These are phyloP conservation scores for Dryas iulia DNA, from an alignment of 1,140 invertebrate genomes.

Conservation along the genomic window DNA sequence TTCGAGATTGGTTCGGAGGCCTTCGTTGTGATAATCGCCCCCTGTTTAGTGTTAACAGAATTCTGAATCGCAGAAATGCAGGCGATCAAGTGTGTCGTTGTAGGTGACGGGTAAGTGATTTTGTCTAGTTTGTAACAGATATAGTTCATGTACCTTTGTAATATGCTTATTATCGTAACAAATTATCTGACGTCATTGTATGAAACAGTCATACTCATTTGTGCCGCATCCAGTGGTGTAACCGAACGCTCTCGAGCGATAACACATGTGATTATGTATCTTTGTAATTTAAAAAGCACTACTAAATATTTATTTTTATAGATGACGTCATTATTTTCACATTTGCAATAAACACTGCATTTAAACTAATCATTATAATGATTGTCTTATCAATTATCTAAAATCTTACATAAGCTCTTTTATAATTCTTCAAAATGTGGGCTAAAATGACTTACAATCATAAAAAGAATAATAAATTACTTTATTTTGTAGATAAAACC, in stretches of 20 bases:
- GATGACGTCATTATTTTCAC: neutral
- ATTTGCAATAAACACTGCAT: neutral
- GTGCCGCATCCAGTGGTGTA: constrained; percentile 39
- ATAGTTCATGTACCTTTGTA: constrained; percentile 24
- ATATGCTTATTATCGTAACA: constrained; percentile 40
- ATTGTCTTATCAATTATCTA: constrained; percentile 14
- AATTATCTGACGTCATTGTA: constrained; percentile 66
- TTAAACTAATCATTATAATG: neutral
- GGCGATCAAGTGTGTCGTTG: constrained; percentile 97
- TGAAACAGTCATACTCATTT: constrained; percentile 34
- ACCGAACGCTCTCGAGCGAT: constrained; percentile 26
- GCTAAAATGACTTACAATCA: neutral
- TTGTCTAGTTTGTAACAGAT: constrained; percentile 9
- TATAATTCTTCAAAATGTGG: constrained; percentile 1
- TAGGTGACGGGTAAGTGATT: constrained; percentile 92
- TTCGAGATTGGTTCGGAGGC: constrained; percentile 51
- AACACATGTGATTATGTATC: constrained; percentile 33
- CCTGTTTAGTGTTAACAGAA: constrained; percentile 59
- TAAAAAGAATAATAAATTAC: neutral
- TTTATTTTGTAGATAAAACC: too few species aligned
- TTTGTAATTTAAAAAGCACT: neutral
- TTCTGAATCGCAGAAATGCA: constrained; percentile 84
- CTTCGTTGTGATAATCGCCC: constrained; percentile 55
- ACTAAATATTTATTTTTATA: neutral
- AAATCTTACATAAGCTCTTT: constrained; percentile 18